Base-by-base conservation (phyloP, 1,140 invertebrate species). In the Trachelipus rathkii region DNA sequence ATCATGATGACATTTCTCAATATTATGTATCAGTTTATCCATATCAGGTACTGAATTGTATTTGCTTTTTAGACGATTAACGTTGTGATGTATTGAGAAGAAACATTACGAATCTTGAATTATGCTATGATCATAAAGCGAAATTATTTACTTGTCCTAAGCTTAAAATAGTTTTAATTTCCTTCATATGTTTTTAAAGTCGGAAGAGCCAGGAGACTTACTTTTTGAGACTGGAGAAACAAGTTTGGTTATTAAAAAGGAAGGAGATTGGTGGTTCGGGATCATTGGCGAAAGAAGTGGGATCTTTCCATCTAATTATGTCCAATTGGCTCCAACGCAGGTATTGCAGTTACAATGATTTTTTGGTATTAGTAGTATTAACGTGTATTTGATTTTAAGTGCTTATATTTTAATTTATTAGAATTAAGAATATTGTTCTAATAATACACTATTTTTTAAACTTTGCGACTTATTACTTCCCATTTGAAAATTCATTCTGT, bases 201-300 rank as follows among this genome's bases (percentile, higher is more conserved):
- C 96, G 0, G 85, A 88, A 11, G 97, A 99, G 85, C 86, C 91
- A 0, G 95, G 95, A 10, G 97, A 99, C 87, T 87, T 99, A 45
- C 91, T 87, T 69, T 98, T 99, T 84, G 91, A 93, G 82, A 92
- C 92, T 74, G 95, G 95, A 0, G 96, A 99, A 85, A 88, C 93
- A 75, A 92, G 99, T 73, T 87, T 90, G 77, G 95, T 97, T 0
- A 89, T 89, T 6, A 91, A 95, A 80, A 91, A 93, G 80, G 95
- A 97, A 79, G 96, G 95, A 8, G 96, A 99, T 84, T 99, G 97
- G 97, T 99, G 97, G 97, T 97, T 95, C 10, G 97, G 97, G 50
- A 89, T 89, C 71, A 91, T 97, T 81, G 93, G 90, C 60, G 90
- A 90, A 53, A 90, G 90, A 78, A 89, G 88, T 13, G 97, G 97